Base-by-base conservation (phyloP, 2,797 vertebrate genomes). In the Alectoris magna region DNA sequence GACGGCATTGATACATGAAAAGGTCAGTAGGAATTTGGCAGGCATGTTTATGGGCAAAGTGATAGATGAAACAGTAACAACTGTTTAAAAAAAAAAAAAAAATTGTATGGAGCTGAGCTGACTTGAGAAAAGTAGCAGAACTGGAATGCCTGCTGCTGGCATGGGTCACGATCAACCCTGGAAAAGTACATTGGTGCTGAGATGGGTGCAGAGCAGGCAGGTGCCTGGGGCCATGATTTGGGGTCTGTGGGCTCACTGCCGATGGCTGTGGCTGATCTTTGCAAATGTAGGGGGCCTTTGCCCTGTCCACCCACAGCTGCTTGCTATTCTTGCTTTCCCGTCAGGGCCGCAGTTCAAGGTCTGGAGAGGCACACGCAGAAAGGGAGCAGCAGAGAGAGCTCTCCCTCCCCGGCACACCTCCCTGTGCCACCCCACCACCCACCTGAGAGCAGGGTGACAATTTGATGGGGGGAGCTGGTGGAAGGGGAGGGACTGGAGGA, bases 401-500 rank as follows among this genome's bases (percentile, higher is more conserved):
- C 78, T 93, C 53, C 36, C 2, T 3, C 31, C 58, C 56, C 1
- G 2, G 55, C 43, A 53, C 64, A 79, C 91, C 77, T 94, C 94
- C 93, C 93, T 64, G 77, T 27, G 29, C 14, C 10, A 4, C 86
- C 77, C 56, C 74, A 88, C 82, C 83, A 68, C 82, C 71, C 89
- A 84, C 94, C 56, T 5, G 2, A 4, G 63, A 88, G 56, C 72
- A 70, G 64, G 68, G 60, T 73, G 64, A 29, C 75, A 84, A 58
- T 62, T 92, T 86, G 63, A 44, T 67, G 82, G 53, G 62, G 85
- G 55, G 63, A 91, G 73, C 73, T 86, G 73, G 8, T 84, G 63
- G 66, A 92, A 62, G 70, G 78, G 93, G 95, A 89, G 93, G 93
- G 86, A 93, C 67, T 0, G 56, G 87, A 93, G 89, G 89, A 94